Base-by-base conservation (phyloP, 2,113 vertebrate genomes). In the Otus sunia region DNA sequence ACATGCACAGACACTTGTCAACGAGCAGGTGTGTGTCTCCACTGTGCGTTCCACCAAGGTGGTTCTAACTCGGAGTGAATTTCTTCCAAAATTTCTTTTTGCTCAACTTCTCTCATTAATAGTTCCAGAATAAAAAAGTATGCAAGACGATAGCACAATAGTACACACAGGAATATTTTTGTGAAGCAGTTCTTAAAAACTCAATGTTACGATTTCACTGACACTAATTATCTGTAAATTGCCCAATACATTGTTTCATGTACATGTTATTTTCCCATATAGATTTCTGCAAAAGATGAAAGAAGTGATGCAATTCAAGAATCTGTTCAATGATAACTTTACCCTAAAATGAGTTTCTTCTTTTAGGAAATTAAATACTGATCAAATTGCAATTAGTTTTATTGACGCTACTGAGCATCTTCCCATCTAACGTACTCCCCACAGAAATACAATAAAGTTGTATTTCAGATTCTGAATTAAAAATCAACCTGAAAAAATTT, bases 401-500 rank as follows among this genome's bases (percentile, higher is more conserved):
- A 56, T 1, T 43, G 49, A 86, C 71, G n/a, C 32, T 53, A 83
- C 37, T 71, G 43, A 80, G 41, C 15, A 58, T 10, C 22, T 74
- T n/a, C 11, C 55, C 68, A 91, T 26, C 7, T 47, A 79, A 86
- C 10, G 45, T 25, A 50, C 3, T 43, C 12, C 11, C 59, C 71
- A 30, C 1, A 66, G 39, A 37, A 76, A 86, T 69, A 22, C 29
- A 47, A 6, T 76, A 5, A 47, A 18, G 10, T 36, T 62, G 12
- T 52, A 66, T 60, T 83, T 91, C 82, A 78, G 88, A 71, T 72
- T 85, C 23, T 52, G 63, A 60, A 78, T 74, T 71, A 66, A 49
- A 74, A 73, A 63, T 49, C 4, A 67, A 47, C 7, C 19, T 29
- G 21, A 6, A 64, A 95, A 74, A n/a, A 3, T 4, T 14, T 9